phyloP scores from a whole-genome alignment of 2,888 invertebrate genomes.

The Scotopteryx bipunctaria region DNA sequence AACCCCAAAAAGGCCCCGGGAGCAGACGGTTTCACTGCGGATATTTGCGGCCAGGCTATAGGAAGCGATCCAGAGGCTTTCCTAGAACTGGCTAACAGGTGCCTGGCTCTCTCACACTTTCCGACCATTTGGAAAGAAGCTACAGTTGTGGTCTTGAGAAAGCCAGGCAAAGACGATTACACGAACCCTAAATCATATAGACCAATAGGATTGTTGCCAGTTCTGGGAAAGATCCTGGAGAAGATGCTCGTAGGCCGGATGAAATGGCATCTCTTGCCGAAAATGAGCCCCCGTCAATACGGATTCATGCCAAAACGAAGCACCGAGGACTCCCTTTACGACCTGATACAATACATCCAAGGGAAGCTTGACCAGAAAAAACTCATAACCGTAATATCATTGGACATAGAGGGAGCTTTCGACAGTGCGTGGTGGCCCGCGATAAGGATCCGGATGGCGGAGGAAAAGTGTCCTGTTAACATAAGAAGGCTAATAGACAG shows the following conservation, averaged over 20 bases:
- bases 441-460: background rate
- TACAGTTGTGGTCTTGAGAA: slow-evolving; percentile 2
- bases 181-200: slow-evolving; percentile 33
- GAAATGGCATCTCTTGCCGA: slow-evolving; percentile 3
- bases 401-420: too few species aligned
- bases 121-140: slow-evolving; percentile 23
- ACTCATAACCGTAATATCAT: too few species aligned
- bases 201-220: slow-evolving; percentile 36
- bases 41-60: slow-evolving; percentile 28
- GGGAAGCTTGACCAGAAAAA: too few species aligned
- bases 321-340: slow-evolving; percentile 16
- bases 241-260: background rate
- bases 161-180: slow-evolving; percentile 2
- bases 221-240: slow-evolving; percentile 29
- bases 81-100: slow-evolving; percentile 22
- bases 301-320: slow-evolving; percentile 5
- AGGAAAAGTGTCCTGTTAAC: slow-evolving; percentile 3
- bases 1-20: slow-evolving; percentile 36
- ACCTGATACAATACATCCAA: too few species aligned
- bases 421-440: too few species aligned
- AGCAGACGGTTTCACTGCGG: slow-evolving; percentile 6
- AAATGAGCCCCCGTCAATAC: background rate
- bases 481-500: background rate
- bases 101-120: slow-evolving; percentile 30
- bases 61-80: slow-evolving; percentile 16